Evolutionary conservation across 2,113 vertebrate genomes (phyloP).

Genomic region (Osmerus eperlanus): DNA sequence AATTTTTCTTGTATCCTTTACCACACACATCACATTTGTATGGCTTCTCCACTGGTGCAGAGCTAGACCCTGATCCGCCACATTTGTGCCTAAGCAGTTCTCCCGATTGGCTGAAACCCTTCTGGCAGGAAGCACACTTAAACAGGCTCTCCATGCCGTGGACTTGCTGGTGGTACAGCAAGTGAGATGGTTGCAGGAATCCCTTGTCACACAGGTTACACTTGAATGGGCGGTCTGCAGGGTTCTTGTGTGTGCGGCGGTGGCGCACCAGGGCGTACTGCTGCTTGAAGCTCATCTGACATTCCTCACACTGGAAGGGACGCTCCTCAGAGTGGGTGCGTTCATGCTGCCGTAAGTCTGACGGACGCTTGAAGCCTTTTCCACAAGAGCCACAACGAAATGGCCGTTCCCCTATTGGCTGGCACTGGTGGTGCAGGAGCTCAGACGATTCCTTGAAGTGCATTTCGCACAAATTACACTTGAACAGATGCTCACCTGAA

Average conservation of each 20-base stretch:
- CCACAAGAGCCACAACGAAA: slow-evolving; percentile 89
- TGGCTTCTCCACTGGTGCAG: slow-evolving; percentile 79
- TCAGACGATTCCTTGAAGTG: slow-evolving; percentile 95
- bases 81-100: slow-evolving; percentile 94
- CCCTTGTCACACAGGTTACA: slow-evolving; percentile 94
- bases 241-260: slow-evolving; percentile 87
- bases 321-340: slow-evolving; percentile 93
- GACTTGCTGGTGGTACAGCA: slow-evolving; percentile 94
- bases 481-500: slow-evolving; percentile 92
- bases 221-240: slow-evolving; percentile 80
- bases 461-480: slow-evolving; percentile 91
- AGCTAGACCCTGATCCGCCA: slow-evolving; percentile 68
- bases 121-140: slow-evolving; percentile 95
- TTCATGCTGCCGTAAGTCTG: slow-evolving; percentile 92
- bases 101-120: slow-evolving; percentile 91
- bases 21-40: slow-evolving; percentile 91
- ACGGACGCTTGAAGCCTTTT: slow-evolving; percentile 92
- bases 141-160: slow-evolving; percentile 93
- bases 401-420: slow-evolving; percentile 86
- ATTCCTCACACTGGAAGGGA: slow-evolving; percentile 95
- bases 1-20: slow-evolving; percentile 94
- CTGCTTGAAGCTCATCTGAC: slow-evolving; percentile 98
- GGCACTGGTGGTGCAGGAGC: slow-evolving; percentile 93
- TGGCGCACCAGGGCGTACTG: slow-evolving; percentile 93
- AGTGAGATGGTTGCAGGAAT: slow-evolving; percentile 88